phyloP scores from a whole-genome alignment of 2,113 vertebrate genomes.

The Aegithalos caudatus region DNA sequence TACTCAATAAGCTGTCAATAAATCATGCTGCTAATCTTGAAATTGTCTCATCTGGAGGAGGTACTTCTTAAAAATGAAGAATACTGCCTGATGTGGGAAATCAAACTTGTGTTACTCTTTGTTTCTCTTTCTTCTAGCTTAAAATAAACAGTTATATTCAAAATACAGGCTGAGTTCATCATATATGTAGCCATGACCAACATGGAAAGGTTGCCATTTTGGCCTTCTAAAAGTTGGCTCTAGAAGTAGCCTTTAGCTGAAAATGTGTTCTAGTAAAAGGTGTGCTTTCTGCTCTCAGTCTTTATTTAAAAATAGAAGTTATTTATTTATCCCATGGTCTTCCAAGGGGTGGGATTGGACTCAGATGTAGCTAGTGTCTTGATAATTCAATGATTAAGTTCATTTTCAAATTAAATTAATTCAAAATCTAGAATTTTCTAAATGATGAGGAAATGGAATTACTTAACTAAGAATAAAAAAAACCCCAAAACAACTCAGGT shows the following conservation, averaged over 20 bases:
- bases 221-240: not conserved
- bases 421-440: not conserved
- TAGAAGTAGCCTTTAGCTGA: not conserved
- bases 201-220: not conserved
- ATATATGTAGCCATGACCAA: not conserved
- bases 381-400: not conserved
- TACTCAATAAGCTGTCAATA: rapidly evolving
- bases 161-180: not conserved
- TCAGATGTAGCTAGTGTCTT: not conserved
- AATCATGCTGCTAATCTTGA: not conserved
- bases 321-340: not conserved
- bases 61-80: not conserved
- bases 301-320: not conserved
- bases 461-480: not conserved
- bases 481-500: not conserved
- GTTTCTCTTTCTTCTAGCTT: not conserved
- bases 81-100: not conserved
- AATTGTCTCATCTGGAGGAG: not conserved
- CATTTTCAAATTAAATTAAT: not conserved
- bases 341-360: not conserved
- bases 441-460: not conserved
- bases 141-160: not conserved
- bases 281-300: not conserved
- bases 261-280: not conserved
- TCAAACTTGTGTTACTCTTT: not conserved